Evolutionary conservation across 1,140 invertebrate genomes (phyloP).

Genomic region (Planococcus citri): DNA sequence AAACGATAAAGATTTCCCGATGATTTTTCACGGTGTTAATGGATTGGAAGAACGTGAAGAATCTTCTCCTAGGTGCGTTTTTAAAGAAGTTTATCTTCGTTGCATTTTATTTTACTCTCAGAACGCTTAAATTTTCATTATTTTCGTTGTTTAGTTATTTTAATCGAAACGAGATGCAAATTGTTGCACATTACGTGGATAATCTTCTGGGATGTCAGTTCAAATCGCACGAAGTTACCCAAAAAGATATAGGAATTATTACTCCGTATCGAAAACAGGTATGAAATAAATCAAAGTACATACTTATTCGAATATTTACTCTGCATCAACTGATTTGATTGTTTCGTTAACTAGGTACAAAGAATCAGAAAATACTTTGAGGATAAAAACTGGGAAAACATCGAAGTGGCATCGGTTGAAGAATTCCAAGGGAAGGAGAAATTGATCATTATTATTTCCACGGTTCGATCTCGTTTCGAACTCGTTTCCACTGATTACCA

Average conservation of each 20-base stretch:
- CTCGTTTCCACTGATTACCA: slow-evolving; percentile 38
- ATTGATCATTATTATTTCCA: slow-evolving; percentile 71
- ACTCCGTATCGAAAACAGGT: slow-evolving; percentile 9
- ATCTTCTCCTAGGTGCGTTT: slow-evolving; percentile 56
- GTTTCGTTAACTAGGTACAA: neutral
- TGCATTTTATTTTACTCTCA: too few relatives aligned
- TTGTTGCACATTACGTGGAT: neutral
- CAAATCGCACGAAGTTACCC: neutral
- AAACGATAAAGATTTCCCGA: slow-evolving; percentile 38
- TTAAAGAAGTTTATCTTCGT: slow-evolving; percentile 26
- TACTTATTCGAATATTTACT: neutral
- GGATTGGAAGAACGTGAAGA: slow-evolving; percentile 57
- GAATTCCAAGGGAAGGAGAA: slow-evolving; percentile 92
- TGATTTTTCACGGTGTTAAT: slow-evolving; percentile 69
- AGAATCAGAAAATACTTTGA: neutral
- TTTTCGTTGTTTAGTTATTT: neutral
- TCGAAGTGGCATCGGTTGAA: slow-evolving; percentile 82
- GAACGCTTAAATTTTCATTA: neutral
- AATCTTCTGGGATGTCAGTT: neutral
- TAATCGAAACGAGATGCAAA: neutral
- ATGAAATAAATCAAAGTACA: too few relatives aligned
- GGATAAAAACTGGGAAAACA: neutral
- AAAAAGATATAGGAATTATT: neutral
- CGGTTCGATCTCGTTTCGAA: slow-evolving; percentile 45
- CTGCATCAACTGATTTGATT: neutral